Evolutionary conservation across 2,888 invertebrate species (phyloP).

Genomic region (Megalurothrips usitatus): DNA sequence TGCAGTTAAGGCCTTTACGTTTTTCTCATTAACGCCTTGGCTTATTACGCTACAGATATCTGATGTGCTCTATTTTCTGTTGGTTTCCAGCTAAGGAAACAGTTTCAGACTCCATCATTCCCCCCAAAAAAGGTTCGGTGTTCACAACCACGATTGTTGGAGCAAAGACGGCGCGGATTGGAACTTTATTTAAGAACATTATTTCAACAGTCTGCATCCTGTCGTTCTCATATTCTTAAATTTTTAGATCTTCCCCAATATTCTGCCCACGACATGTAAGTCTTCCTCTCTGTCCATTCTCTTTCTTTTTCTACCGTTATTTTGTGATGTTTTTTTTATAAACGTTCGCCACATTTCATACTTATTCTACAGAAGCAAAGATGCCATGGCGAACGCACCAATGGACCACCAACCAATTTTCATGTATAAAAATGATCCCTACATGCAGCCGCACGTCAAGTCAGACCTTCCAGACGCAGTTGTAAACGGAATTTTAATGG

Average conservation of each 20-base stretch:
- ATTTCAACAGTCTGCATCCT: constrained; percentile 46
- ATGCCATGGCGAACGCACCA: neutral
- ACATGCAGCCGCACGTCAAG: neutral
- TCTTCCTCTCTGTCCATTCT: constrained; percentile 23
- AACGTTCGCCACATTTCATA: no score
- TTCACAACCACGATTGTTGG: constrained; percentile 54
- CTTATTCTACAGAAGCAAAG: neutral
- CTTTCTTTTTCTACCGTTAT: neutral
- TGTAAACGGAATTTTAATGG: neutral
- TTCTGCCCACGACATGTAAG: constrained; percentile 31
- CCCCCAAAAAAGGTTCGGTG: constrained; percentile 57
- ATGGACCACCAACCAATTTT: neutral
- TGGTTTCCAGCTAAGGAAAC: constrained; percentile 49
- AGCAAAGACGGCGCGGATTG: constrained; percentile 52
- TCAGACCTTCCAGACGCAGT: neutral
- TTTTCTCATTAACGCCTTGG: no score
- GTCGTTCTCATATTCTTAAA: constrained; percentile 48
- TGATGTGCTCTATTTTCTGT: neutral
- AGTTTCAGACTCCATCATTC: constrained; percentile 52
- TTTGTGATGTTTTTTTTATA: no score
- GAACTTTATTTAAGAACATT: constrained; percentile 54
- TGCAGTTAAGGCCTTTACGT: no score
- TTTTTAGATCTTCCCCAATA: constrained; percentile 46
- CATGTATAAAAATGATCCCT: neutral
- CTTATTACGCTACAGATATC: neutral